phyloP scores from a whole-genome alignment of 2,113 vertebrate genomes.

The Fukomys damarensis region DNA sequence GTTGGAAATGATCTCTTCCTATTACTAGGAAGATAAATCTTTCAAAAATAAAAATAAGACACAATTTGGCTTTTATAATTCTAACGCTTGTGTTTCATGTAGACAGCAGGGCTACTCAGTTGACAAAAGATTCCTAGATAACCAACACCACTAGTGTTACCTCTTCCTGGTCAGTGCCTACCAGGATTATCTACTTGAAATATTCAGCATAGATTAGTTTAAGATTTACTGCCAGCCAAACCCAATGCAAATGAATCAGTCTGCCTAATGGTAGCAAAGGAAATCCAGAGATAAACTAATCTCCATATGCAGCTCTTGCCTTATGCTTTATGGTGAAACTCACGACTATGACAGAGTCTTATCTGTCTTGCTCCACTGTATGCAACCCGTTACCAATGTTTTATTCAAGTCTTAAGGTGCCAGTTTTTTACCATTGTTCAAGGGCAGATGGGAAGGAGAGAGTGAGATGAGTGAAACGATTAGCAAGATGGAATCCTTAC shows the following conservation, averaged over 20 bases:
- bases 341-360: background rate
- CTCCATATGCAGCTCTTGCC: background rate
- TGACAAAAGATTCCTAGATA: background rate
- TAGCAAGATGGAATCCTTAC: background rate
- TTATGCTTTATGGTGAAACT: background rate
- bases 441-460: background rate
- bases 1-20: background rate
- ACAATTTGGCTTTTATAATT: background rate
- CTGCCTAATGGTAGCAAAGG: background rate
- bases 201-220: background rate
- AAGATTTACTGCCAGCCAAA: background rate
- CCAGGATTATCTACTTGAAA: background rate
- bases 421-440: background rate
- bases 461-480: background rate
- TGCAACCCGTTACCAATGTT: background rate
- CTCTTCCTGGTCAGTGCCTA: background rate
- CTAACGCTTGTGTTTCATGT: background rate
- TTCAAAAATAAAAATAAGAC: background rate
- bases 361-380: background rate
- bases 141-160: background rate
- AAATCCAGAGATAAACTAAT: background rate
- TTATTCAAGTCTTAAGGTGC: background rate
- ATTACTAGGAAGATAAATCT: background rate
- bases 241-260: background rate
- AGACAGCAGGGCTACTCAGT: background rate